Evolutionary conservation across 2,113 vertebrate species (phyloP).

Genomic region (Phodopus roborovskii): DNA sequence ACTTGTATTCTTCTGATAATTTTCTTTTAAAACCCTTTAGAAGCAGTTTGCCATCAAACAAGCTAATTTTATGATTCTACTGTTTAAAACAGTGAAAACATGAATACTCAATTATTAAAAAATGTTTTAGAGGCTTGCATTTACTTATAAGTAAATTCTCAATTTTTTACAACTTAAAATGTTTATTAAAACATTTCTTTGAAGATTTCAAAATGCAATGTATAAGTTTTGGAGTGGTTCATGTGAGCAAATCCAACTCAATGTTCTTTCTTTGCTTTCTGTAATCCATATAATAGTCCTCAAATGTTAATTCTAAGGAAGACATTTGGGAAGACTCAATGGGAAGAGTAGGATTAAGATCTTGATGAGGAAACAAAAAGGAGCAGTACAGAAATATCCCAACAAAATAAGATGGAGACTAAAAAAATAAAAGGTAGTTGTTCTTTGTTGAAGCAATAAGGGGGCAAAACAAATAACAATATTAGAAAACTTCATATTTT

Average conservation of each 20-base stretch:
- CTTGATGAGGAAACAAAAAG: neutral
- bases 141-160: neutral
- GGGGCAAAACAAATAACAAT: neutral
- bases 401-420: neutral
- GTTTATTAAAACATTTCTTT: neutral
- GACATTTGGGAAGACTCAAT: neutral
- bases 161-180: neutral
- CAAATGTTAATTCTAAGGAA: neutral
- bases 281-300: neutral
- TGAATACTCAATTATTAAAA: neutral
- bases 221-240: neutral
- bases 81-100: neutral
- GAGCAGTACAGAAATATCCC: neutral
- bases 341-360: neutral
- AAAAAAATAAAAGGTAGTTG: neutral
- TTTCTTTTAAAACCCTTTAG: neutral
- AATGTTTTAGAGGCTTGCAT: neutral
- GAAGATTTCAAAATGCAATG: neutral
- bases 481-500: neutral
- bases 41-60: neutral
- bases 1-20: neutral
- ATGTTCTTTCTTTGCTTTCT: neutral
- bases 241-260: neutral
- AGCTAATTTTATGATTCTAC: neutral
- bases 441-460: neutral